These are phyloP conservation scores for Alloplasta piceator DNA, from an alignment of 2,888 invertebrate species.

Conservation along the genomic window DNA sequence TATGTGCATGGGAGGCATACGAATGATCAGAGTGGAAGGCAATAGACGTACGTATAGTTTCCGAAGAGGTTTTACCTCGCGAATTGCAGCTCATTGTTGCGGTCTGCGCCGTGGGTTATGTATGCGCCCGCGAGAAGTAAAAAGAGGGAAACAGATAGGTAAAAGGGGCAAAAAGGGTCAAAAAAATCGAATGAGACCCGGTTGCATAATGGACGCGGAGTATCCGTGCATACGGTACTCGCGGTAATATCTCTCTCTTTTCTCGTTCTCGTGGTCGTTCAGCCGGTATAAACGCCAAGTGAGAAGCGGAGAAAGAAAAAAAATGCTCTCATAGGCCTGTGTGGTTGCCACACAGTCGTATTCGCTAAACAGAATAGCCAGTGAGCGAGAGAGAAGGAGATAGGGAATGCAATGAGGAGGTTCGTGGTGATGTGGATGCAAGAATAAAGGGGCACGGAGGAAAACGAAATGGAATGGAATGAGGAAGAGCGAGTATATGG, in stretches of 20 bases:
- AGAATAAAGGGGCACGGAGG: slow-evolving; percentile 53
- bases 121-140: slow-evolving; percentile 17
- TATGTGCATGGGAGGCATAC: not conserved
- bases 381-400: slow-evolving; percentile 48
- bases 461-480: slow-evolving; percentile 62
- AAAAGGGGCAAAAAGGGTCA: slow-evolving; percentile 23
- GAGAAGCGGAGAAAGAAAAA: slow-evolving; percentile 76
- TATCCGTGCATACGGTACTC: not conserved
- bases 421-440: slow-evolving; percentile 58
- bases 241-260: slow-evolving; percentile 60
- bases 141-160: slow-evolving; percentile 21
- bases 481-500: slow-evolving; percentile 59
- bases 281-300: slow-evolving; percentile 70
- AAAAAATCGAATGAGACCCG: slow-evolving; percentile 42
- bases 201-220: slow-evolving; percentile 46
- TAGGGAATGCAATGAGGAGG: slow-evolving; percentile 50
- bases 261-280: slow-evolving; percentile 66
- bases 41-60: slow-evolving; percentile 10
- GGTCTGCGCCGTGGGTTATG: slow-evolving; percentile 16
- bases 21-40: slow-evolving; percentile 22
- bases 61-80: not conserved
- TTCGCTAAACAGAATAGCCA: slow-evolving; percentile 59
- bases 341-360: slow-evolving; percentile 60
- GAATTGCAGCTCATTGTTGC: slow-evolving; percentile 48
- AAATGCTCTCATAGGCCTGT: slow-evolving; percentile 60